Evolutionary conservation across 2,888 invertebrate species (phyloP).

Genomic region (Phymatocera aterrima): DNA sequence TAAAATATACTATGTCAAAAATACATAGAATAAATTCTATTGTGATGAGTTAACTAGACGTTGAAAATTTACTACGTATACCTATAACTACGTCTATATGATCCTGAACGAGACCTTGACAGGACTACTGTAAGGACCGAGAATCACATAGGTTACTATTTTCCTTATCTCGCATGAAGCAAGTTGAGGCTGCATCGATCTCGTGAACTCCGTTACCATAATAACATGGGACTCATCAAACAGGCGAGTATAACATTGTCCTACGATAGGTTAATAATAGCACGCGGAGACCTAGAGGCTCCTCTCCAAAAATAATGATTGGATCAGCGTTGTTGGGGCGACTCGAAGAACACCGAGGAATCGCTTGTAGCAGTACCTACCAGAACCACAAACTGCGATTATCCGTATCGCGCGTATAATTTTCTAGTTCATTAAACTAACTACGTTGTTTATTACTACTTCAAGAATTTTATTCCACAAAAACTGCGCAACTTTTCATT

Average conservation of each 20-base stretch:
- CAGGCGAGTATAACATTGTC: constrained; percentile 59
- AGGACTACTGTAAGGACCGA: constrained; percentile 4
- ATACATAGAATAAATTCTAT: background rate
- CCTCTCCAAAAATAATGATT: constrained; percentile 72
- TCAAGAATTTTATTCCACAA: background rate
- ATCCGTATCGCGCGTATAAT: background rate
- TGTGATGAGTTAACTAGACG: background rate
- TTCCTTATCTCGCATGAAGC: background rate
- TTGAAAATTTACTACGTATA: background rate
- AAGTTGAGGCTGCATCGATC: background rate
- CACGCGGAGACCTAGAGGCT: constrained; percentile 62
- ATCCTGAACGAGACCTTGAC: constrained; percentile 24
- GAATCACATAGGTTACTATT: no score
- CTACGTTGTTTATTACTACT: background rate
- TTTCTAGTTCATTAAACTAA: background rate
- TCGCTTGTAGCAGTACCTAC: constrained; percentile 4
- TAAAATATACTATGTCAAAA: background rate
- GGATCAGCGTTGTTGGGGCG: constrained; percentile 65
- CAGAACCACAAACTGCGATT: constrained; percentile 1
- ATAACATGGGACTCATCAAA: constrained; percentile 55
- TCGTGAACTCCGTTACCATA: background rate
- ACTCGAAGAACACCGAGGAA: constrained; percentile 47
- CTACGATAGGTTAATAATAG: constrained; percentile 70
- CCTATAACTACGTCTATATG: no score
- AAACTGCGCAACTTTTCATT: background rate